Conservation (phyloP, 2,888 invertebrate genomes). For the Calephelis perditalis region DNA sequence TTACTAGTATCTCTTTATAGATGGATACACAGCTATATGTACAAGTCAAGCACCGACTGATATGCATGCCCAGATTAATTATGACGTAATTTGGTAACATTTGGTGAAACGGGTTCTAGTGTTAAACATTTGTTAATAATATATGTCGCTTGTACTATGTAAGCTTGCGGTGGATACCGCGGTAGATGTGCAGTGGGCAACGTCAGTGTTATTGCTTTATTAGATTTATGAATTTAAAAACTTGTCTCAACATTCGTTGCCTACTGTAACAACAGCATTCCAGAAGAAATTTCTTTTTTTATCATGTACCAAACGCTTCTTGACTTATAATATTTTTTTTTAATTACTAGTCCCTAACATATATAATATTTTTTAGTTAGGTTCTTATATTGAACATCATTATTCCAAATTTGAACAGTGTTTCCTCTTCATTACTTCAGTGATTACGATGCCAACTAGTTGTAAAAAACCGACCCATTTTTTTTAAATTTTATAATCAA, state of each 20-base stretch:
- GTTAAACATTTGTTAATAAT: constrained; percentile 33
- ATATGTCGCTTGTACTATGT: constrained; percentile 46
- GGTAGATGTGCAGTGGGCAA: constrained; percentile 32
- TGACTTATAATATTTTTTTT: constrained; percentile 21
- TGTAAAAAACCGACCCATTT: no score
- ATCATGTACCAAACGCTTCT: constrained; percentile 46
- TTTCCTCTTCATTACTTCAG: no score
- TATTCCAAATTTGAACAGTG: no score
- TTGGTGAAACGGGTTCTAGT: constrained; percentile 33
- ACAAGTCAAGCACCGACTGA: constrained; percentile 36
- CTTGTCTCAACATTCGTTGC: constrained; percentile 17
- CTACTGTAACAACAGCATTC: constrained; percentile 33
- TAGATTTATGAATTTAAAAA: constrained; percentile 10
- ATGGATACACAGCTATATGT: constrained; percentile 30
- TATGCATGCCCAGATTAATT: constrained; percentile 62
- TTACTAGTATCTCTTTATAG: constrained; percentile 37
- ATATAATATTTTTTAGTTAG: no score
- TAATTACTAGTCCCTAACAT: no score
- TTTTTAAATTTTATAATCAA: no score
- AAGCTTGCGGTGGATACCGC: constrained; percentile 35
- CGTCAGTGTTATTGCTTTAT: constrained; percentile 5
- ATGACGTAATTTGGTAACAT: constrained; percentile 31
- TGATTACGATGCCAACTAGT: no score
- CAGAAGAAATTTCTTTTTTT: constrained; percentile 40
- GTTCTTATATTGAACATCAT: no score